phyloP scores from a whole-genome alignment of 2,797 vertebrate genomes.

The Paramormyrops hopkinsi region DNA sequence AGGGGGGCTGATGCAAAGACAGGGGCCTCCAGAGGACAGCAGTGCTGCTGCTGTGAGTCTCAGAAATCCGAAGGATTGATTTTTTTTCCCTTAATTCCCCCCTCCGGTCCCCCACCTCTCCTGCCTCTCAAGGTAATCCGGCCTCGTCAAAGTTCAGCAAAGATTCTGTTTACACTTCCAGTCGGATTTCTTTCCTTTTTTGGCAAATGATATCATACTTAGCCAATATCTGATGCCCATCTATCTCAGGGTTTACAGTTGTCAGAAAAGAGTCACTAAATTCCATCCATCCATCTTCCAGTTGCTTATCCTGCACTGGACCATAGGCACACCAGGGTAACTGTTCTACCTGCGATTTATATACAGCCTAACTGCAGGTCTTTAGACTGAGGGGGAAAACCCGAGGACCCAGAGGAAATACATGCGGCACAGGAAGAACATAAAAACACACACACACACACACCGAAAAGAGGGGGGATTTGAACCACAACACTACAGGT shows the following conservation, averaged over 20 bases:
- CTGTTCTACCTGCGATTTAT: not conserved
- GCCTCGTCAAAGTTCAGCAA: not conserved
- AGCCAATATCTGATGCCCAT: not conserved
- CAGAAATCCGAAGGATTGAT: not conserved
- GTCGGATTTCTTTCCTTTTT: not conserved
- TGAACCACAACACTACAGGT: not conserved
- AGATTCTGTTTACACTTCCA: not conserved
- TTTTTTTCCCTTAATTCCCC: not conserved
- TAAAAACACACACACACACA: not conserved
- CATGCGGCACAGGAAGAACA: not conserved
- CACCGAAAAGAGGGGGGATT: not conserved
- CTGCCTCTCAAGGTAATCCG: not conserved
- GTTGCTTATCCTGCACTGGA: not conserved
- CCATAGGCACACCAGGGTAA: not conserved
- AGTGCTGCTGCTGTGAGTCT: not conserved
- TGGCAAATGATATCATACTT: not conserved
- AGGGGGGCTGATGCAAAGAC: not conserved
- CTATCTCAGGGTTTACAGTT: not conserved
- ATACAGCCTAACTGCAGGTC: not conserved
- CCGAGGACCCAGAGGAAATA: not conserved
- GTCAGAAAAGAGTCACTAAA: constrained; percentile 35
- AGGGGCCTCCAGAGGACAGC: not conserved
- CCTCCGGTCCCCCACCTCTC: not conserved
- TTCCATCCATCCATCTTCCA: constrained; percentile 9
- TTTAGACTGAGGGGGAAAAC: not conserved